Base-by-base conservation (phyloP, 2,113 vertebrate genomes). In the Nicator chloris region DNA sequence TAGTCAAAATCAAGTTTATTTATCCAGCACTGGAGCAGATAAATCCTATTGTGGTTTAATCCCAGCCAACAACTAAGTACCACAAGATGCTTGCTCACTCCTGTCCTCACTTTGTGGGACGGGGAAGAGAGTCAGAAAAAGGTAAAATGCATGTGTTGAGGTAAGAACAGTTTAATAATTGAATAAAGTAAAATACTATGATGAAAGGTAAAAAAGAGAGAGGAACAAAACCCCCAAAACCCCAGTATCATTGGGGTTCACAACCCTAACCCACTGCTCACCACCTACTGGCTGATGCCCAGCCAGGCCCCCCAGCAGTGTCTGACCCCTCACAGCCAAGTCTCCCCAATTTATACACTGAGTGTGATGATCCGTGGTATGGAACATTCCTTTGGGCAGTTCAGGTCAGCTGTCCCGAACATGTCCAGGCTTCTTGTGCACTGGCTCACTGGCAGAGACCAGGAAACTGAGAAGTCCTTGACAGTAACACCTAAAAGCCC, bases 251-350 rank as follows among this genome's bases (percentile, higher is more conserved):
- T 2, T 45, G 3, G 23, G 11, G 47, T 26, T 60, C 14, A 68
- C 45, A 68, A 18, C 15, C 15, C 9, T 27, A 57, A 23, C 19
- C 12, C 37, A 44, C 20, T 40, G 70, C 21, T 61, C 30, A 47
- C 21, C 28, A 68, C 21, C n/a, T 16, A 40, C 11, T 35, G 54
- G 47, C 21, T 0, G 0, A 19, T 27, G 17, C 6, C 13, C 53
- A 75, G n/a, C 17, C 47, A 76, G 39, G 6, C 0, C 26, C 6
- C 14, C 8, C 47, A 69, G 17, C 12, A 68, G 54, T 1, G 0
- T 13, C 47, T 54, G 54, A 40, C 20, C 14, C 21, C 17, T 49
- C 63, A 26, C 40, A 82, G 35, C 14, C 26, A 82, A 27, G 17
- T 35, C 30, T 45, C 21, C 15, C 11, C 40, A 47, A 0, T 35